Conservation (phyloP, 2,888 invertebrate species). For the Pheosia tremula region DNA sequence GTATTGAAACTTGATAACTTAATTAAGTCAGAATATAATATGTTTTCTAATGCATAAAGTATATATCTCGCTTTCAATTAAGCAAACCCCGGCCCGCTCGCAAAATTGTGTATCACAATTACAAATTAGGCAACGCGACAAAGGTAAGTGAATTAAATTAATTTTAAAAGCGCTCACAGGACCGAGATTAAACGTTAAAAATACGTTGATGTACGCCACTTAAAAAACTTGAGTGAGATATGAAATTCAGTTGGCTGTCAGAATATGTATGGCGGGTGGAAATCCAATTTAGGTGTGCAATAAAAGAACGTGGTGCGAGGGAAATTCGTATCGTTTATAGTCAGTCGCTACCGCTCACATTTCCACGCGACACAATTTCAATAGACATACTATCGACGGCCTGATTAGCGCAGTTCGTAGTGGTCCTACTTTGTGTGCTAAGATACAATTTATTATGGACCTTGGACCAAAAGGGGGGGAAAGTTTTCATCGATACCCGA, state of each 20-base stretch:
- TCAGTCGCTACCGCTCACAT: slow-evolving; percentile 19
- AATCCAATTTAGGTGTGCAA: slow-evolving; percentile 70
- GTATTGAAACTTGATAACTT: too few relatives aligned
- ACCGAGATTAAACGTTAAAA: slow-evolving; percentile 25
- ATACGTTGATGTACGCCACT: slow-evolving; percentile 45
- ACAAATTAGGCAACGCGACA: neutral
- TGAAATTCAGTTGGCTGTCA: slow-evolving; percentile 49
- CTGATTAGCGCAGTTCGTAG: too few relatives aligned
- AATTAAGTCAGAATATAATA: neutral
- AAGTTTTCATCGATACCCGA: slow-evolving; percentile 13
- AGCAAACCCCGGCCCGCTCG: neutral
- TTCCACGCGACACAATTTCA: slow-evolving; percentile 15
- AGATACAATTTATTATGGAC: neutral
- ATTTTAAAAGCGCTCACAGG: slow-evolving; percentile 14
- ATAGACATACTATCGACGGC: neutral
- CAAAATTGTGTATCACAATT: slow-evolving; percentile 5
- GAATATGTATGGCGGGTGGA: slow-evolving; percentile 51
- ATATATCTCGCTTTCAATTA: neutral
- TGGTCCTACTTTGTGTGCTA: too few relatives aligned
- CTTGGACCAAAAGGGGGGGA: neutral
- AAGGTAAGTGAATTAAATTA: slow-evolving; percentile 15
- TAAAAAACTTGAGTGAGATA: slow-evolving; percentile 51
- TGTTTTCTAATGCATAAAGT: neutral
- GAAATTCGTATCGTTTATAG: slow-evolving; percentile 38
- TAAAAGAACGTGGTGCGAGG: slow-evolving; percentile 60